Base-by-base conservation (phyloP, 2,113 vertebrate species). In the Apistogramma diplotaenia region DNA sequence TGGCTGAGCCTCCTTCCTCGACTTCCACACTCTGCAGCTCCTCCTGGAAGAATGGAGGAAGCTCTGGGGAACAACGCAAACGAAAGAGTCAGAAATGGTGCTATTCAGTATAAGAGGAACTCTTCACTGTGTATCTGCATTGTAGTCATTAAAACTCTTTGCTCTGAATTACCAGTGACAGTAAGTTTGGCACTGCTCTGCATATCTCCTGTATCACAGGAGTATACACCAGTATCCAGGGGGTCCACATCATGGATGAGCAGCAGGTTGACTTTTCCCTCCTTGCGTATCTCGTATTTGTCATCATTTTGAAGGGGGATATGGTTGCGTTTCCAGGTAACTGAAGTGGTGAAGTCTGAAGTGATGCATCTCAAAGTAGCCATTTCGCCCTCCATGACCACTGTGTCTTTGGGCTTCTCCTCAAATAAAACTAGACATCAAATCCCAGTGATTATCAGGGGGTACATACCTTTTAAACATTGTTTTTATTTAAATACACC, bases 271-370 rank as follows among this genome's bases (percentile, higher is more conserved):
- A 78, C 29, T 93, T 96, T 3, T 89, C 94, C 92, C 87, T 93
- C 86, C 81, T 94, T 93, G 91, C 76, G 92, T 2, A 93, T 95
- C 61, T 97, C 95, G 0, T 97, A 97, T 88, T 98, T 99, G 74
- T 96, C 90, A 51, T 96, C 90, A 0, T 65, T 7, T 0, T 82
- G 90, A 3, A 99, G 94, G 1, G 95, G 94, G 51, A 94, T 71
- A 18, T 95, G 94, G 27, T 96, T 96, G 80, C 94, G 96, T 78
- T 91, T 96, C 97, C 97, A 99, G 53, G 94, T 93, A 16, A 97
- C 94, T 0, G 74, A 77, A 6, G 94, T 91, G 70, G 84, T 90
- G 0, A 88, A 40, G 77, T 94, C 94, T 61, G 96, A 95, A 79
- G 93, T 94, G 56, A 93, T 95, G 5, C 97, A 98, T 74, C 93